Evolutionary conservation across 2,888 invertebrate genomes (phyloP).

Genomic region (Ormyrus nitidulus): DNA sequence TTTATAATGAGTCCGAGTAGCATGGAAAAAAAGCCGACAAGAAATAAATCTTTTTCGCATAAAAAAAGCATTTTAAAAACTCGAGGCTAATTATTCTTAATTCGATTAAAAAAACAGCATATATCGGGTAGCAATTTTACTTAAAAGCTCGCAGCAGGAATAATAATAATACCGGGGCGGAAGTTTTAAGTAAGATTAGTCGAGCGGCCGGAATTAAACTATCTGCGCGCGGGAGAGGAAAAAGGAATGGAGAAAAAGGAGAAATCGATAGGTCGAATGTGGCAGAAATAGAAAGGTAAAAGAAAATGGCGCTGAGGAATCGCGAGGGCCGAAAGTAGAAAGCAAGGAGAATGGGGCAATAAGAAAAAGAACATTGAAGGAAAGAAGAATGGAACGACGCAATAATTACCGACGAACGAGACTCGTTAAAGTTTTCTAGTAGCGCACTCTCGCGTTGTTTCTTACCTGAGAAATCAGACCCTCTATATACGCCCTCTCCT

Average conservation of each 20-base stretch:
- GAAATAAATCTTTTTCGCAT: too few species aligned
- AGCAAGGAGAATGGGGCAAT: constrained; percentile 12
- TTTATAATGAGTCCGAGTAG: too few species aligned
- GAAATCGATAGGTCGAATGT: constrained; percentile 54
- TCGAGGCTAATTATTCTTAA: neutral
- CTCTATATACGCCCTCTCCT: constrained; percentile 25
- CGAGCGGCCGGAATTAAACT: constrained; percentile 42
- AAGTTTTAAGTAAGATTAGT: constrained; percentile 50
- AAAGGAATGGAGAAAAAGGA: constrained; percentile 36
- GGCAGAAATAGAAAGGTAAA: constrained; percentile 43
- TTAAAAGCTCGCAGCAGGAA: too few species aligned
- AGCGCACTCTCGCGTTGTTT: constrained; percentile 13
- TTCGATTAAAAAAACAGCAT: constrained; percentile 11
- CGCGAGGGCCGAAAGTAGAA: neutral
- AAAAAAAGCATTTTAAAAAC: too few species aligned
- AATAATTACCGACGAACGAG: constrained; percentile 56
- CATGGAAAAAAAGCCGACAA: too few species aligned
- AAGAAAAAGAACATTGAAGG: constrained; percentile 35
- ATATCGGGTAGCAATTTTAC: too few species aligned
- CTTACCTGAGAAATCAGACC: constrained; percentile 48
- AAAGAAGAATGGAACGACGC: constrained; percentile 54
- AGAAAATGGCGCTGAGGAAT: constrained; percentile 2
- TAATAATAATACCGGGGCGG: constrained; percentile 15
- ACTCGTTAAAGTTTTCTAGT: constrained; percentile 56
- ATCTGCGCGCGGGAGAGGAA: constrained; percentile 15